Evolutionary conservation across 2,888 invertebrate species (phyloP).

Genomic region (Sphaerolaimus hirsutus): DNA sequence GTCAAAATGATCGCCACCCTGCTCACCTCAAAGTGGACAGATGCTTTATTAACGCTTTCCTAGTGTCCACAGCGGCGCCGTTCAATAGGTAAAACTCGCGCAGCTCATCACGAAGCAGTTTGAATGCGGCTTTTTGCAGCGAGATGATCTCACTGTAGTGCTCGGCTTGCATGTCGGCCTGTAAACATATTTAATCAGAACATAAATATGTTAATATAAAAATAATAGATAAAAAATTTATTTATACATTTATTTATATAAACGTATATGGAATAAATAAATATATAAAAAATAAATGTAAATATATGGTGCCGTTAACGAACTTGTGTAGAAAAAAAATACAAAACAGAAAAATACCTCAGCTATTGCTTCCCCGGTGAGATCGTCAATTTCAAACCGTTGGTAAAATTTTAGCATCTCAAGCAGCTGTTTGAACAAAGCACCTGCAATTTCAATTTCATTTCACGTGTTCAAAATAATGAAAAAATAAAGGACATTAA

Average conservation of each 20-base stretch:
- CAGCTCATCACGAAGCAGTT: conserved; percentile 33
- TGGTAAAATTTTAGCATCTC: conserved; percentile 88
- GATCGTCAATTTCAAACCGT: conserved; percentile 87
- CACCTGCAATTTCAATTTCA: no score
- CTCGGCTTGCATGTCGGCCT: conserved; percentile 44
- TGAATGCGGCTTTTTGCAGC: conserved; percentile 75
- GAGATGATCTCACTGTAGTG: conserved; percentile 79
- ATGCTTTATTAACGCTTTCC: conserved; percentile 55
- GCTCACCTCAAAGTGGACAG: conserved; percentile 32
- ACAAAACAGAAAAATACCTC: no score
- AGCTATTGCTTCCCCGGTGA: conserved; percentile 55
- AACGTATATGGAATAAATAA: no score
- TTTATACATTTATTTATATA: no score
- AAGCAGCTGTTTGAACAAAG: conserved; percentile 44
- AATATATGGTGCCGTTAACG: no score
- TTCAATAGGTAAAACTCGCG: conserved; percentile 66
- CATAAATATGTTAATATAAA: not conserved
- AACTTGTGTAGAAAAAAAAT: no score
- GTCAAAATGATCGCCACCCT: no score
- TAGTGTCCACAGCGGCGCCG: conserved; percentile 77
- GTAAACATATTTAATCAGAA: not conserved
- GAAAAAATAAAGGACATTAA: no score
- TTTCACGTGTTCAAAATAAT: no score
- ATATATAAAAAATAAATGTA: no score
- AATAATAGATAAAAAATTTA: not conserved